Percentiles rank a stretch among this genome's conserved stretches.
phyloP scores from a whole-genome alignment of 2,888 invertebrate genomes.

The Arrhopalites spinosus region DNA sequence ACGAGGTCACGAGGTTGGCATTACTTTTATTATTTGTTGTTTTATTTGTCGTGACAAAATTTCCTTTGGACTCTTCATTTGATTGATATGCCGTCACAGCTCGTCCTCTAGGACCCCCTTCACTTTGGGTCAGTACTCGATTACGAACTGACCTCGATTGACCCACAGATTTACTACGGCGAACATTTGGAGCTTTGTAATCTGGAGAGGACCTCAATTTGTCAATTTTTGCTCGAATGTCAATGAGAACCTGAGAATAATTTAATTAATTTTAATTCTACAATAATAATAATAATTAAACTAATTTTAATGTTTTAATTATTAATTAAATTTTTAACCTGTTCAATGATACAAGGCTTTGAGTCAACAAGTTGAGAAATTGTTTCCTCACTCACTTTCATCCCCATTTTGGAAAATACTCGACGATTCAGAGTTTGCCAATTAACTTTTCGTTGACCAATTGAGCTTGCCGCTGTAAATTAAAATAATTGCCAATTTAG shows the following conservation, averaged over 20 bases:
- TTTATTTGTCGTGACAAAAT: background rate
- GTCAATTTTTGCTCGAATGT: conserved; percentile 10
- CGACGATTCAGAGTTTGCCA: conserved; percentile 78
- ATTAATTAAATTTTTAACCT: conserved; percentile 36
- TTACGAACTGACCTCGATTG: background rate
- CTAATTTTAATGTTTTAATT: too few species aligned
- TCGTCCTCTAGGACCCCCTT: too few species aligned
- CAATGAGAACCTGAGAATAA: conserved; percentile 4
- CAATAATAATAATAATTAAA: too few species aligned
- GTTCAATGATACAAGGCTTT: conserved; percentile 52
- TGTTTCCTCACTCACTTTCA: conserved; percentile 44
- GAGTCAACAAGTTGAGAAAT: conserved; percentile 48
- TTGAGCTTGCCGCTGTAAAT: conserved; percentile 70
- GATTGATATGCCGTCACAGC: background rate
- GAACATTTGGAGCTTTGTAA: background rate
- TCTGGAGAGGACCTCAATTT: background rate
- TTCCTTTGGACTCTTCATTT: background rate
- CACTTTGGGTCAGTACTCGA: too few species aligned
- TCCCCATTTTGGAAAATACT: conserved; percentile 60
- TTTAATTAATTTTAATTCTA: conserved; percentile 59
- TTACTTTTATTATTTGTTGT: too few species aligned
- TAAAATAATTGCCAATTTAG: too few species aligned
- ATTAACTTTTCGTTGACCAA: conserved; percentile 72
- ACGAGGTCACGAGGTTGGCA: too few species aligned
- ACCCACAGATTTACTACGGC: background rate